Evolutionary conservation across 1,140 invertebrate species (phyloP), one percentile per base, ranked within the genome.

Genomic region (Drosophila arizonae): DNA sequence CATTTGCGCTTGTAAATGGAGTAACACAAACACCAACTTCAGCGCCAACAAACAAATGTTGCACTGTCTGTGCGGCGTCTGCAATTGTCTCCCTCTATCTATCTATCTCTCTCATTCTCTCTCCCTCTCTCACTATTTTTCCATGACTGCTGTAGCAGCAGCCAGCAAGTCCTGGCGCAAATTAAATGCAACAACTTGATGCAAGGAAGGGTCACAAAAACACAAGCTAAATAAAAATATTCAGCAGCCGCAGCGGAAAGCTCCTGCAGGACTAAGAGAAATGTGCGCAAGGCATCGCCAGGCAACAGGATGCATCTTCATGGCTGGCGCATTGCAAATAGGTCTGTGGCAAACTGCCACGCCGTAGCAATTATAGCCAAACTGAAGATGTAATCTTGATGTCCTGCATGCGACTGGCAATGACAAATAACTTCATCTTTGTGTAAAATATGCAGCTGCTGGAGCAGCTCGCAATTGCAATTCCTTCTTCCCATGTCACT

Each of bases 141-240:
- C 36, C 9, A 8, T 36, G 21, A 24, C 21, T 10, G 6, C 36
- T 39, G 3, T 39, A 50, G 43, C 50, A 36, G 48, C 50, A 36
- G 28, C 28, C 28, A 30, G 75, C 65, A 55, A 86, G 69, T 71
- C 62, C 75, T 87, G 76, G 64, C 72, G 70, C 82, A 86, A 86
- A 86, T 86, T 87, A 86, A 86, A 86, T 86, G 81, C 82, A 86
- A 86, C 87, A 86, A 87, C 82, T 87, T 6, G 43, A 39, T 67
- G 64, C 64, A 58, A 48, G 52, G 11, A 41, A 36, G 51, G 65
- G 57, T 65, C 61, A 64, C 50, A 77, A 72, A 65, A 61, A 72
- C 62, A 73, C 39, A 74, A 74, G 57, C 24, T 28, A 43, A 78
- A 79, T 69, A 60, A 82, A 78, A 69, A 76, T 63, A 82, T 60